Percentiles rank a stretch among this genome's conserved stretches.
phyloP scores from a whole-genome alignment of 2,888 invertebrate genomes.

The Dusona sp. region DNA sequence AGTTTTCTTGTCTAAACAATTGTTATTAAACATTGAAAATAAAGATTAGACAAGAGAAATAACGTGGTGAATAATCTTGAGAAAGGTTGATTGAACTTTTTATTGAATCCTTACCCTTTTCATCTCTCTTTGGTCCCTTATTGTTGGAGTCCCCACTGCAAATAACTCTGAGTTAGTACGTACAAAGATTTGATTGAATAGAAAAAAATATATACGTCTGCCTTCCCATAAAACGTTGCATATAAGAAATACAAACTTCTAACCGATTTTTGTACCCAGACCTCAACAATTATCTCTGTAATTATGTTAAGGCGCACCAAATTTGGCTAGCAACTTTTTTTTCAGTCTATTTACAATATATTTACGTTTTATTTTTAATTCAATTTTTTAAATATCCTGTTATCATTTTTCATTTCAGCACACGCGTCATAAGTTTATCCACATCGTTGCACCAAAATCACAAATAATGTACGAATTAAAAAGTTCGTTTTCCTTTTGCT shows the following conservation, averaged over 20 bases:
- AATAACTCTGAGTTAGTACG: constrained; percentile 71
- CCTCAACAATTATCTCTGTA: constrained; percentile 83
- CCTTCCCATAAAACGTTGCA: constrained; percentile 37
- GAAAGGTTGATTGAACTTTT: constrained; percentile 26
- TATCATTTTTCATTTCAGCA: constrained; percentile 17
- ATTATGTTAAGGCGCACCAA: constrained; percentile 82
- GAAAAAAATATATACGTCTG: constrained; percentile 58
- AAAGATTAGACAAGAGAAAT: constrained; percentile 16
- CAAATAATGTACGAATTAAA: constrained; percentile 35
- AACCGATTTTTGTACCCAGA: constrained; percentile 73
- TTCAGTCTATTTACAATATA: constrained; percentile 43
- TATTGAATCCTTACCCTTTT: constrained; percentile 80
- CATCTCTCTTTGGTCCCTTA: constrained; percentile 82
- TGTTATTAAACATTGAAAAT: constrained; percentile 4
- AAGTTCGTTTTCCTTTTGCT: constrained; percentile 37
- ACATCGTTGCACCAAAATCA: constrained; percentile 55
- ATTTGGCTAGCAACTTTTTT: constrained; percentile 83
- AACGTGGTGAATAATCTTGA: neutral
- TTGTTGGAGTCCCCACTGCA: constrained; percentile 81
- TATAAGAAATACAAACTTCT: constrained; percentile 69
- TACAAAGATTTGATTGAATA: constrained; percentile 50
- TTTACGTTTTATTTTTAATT: constrained; percentile 6
- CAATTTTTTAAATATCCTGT: neutral
- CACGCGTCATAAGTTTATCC: constrained; percentile 35
- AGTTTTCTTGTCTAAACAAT: constrained; percentile 80